These are phyloP conservation scores for Chloroceryle aenea DNA, from an alignment of 2,113 vertebrate species.

Conservation along the genomic window DNA sequence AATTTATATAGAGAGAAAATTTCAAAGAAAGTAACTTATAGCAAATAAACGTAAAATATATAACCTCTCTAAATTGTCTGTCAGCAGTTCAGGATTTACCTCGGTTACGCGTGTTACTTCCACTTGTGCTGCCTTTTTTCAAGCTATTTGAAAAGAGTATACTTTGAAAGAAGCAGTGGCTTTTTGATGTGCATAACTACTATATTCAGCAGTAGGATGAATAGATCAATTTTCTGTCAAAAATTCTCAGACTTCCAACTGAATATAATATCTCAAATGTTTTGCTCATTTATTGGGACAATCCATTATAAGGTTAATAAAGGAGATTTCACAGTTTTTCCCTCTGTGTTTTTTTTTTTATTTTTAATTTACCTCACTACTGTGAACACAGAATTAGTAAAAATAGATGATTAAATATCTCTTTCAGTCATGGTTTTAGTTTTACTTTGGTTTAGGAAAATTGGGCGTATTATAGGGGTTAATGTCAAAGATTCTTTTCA, in stretches of 20 bases:
- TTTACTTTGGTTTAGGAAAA: neutral
- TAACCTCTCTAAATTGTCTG: neutral
- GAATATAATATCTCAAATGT: neutral
- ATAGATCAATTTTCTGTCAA: neutral
- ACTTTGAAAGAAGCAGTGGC: neutral
- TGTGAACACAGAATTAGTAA: neutral
- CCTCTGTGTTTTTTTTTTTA: neutral
- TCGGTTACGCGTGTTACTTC: neutral
- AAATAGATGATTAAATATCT: neutral
- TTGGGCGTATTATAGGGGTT: neutral
- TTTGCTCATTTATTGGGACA: neutral
- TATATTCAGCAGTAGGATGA: neutral
- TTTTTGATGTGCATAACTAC: neutral
- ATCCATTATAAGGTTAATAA: rapidly evolving
- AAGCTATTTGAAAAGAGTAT: neutral
- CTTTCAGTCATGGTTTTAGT: neutral
- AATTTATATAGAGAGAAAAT: neutral
- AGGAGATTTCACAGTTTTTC: neutral
- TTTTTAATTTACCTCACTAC: neutral
- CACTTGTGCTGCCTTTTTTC: neutral
- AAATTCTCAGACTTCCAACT: neutral
- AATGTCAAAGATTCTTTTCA: neutral
- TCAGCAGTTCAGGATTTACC: neutral
- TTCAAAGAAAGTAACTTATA: neutral
- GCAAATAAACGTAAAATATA: neutral